These are phyloP conservation scores for Rhagoletis pomonella DNA, from an alignment of 1,140 invertebrate species.

Conservation along the genomic window DNA sequence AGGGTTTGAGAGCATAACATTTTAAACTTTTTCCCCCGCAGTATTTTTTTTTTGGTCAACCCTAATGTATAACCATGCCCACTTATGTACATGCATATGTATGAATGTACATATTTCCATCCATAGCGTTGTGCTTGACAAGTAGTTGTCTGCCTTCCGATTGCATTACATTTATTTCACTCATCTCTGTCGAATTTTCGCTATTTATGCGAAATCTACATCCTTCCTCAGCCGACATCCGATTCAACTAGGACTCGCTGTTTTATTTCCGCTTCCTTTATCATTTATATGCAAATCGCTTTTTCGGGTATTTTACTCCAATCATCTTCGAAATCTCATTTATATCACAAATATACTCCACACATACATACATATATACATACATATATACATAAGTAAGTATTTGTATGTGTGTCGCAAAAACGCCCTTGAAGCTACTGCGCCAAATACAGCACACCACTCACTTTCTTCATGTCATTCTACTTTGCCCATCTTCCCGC, in stretches of 20 bases:
- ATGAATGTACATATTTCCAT: neutral
- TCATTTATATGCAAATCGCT: conserved; percentile 44
- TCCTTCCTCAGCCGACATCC: neutral
- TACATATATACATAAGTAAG: too few relatives aligned
- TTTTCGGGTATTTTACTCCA: conserved; percentile 22
- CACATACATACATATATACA: neutral
- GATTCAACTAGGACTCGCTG: conserved; percentile 16
- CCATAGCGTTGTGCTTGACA: neutral
- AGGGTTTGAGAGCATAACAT: too few relatives aligned
- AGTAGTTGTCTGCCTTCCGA: neutral
- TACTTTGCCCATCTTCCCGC: neutral
- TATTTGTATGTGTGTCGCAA: too few relatives aligned
- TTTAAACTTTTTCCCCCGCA: too few relatives aligned
- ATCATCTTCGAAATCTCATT: conserved; percentile 25
- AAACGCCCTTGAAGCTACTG: too few relatives aligned
- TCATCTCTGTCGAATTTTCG: neutral
- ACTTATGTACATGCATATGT: neutral
- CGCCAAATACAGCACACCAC: too few relatives aligned
- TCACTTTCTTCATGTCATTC: neutral
- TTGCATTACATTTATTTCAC: neutral
- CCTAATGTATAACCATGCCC: too few relatives aligned
- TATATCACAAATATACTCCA: neutral
- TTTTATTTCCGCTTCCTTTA: conserved; percentile 30
- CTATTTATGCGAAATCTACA: conserved; percentile 18
- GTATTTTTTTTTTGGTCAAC: too few relatives aligned